Evolutionary conservation across 2,113 vertebrate species (phyloP).

Genomic region (Centropus unirufus): DNA sequence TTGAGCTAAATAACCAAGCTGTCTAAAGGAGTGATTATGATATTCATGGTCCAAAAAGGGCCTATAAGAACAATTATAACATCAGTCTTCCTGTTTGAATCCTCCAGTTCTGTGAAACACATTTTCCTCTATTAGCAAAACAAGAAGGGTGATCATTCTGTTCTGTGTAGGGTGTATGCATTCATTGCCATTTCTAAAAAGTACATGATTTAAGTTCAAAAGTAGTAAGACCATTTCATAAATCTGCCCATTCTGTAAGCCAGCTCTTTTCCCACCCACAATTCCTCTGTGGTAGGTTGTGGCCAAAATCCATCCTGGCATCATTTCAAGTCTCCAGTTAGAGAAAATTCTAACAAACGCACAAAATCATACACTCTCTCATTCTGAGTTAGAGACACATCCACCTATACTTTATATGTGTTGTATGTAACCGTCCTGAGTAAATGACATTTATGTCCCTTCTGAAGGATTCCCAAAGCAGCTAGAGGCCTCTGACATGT

Average conservation of each 20-base stretch:
- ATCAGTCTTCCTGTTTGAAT: neutral
- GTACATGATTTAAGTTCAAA: neutral
- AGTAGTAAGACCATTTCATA: neutral
- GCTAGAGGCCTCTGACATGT: fast-evolving
- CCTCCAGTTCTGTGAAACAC: neutral
- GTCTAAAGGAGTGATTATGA: neutral
- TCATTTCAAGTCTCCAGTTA: neutral
- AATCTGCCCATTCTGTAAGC: neutral
- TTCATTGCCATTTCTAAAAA: neutral
- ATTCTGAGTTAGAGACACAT: neutral
- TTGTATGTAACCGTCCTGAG: neutral
- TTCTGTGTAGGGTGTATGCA: neutral
- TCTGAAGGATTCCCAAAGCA: neutral
- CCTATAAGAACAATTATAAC: neutral
- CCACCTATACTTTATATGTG: neutral
- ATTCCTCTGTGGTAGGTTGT: neutral
- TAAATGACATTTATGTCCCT: neutral
- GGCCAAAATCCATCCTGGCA: neutral
- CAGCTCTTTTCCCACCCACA: neutral
- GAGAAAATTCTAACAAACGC: neutral
- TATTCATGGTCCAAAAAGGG: neutral
- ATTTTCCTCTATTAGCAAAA: neutral
- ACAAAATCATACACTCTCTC: neutral
- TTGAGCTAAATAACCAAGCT: neutral
- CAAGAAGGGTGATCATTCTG: neutral